Evolutionary conservation across 2,113 vertebrate species (phyloP), one percentile per base, ranked within the genome.

Genomic region (Anhinga rufa): DNA sequence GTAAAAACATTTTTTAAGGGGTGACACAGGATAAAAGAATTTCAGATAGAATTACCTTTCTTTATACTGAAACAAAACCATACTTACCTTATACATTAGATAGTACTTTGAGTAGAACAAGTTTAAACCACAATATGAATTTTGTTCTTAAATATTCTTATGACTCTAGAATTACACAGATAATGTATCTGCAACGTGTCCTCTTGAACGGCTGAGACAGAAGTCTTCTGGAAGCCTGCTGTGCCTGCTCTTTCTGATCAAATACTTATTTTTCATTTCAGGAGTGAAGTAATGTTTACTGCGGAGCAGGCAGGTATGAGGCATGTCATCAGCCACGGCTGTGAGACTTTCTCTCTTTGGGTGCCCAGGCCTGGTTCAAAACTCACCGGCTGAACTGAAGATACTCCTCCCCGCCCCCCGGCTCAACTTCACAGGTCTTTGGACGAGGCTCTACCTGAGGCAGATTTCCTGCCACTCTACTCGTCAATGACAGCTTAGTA

Each of bases 361-460:
- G 14, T 48, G 38, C 34, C 31, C 32, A 61, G 46, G 32, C 49
- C 78, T 46, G 14, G 31, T 31, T 25, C 70, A 31, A 82, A 92
- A 10, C 66, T 54, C 54, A 44, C 24, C 5, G 1, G 65, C 26
- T n/a, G 36, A 46, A 40, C 8, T 0, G 5, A 58, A 80, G n/a
- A 31, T 15, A 44, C 14, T 82, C 46, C 44, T 74, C 61, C 55
- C 40, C 2, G 1, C 10, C 10, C 29, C 29, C 65, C 0, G 0
- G 24, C 48, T 76, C 3, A 1, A 15, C 60, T 52, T 25, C 58
- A 55, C 18, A 19, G 64, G 36, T n/a, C 52, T 74, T 21, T 62
- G 49, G 66, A 54, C 0, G 4, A 83, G 31, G 34, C 25, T 55
- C 44, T 46, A 17, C 48, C 38, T 38, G 34, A 77, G 31, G 22